Percentiles rank a stretch among this genome's conserved stretches.
These are phyloP conservation scores for Lagopus leucura DNA, from an alignment of 2,113 vertebrate species.

Conservation along the genomic window DNA sequence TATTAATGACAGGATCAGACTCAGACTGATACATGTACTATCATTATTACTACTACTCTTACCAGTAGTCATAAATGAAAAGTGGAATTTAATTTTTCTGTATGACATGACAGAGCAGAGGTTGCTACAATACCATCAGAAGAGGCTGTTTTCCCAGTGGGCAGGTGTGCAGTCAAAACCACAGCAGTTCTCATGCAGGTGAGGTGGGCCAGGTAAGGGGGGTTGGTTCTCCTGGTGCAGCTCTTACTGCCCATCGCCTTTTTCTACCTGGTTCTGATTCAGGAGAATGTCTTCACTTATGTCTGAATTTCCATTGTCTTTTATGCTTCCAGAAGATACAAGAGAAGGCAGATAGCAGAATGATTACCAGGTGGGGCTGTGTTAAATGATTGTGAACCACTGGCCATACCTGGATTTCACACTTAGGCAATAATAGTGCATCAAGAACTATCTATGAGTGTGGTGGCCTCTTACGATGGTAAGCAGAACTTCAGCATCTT, in stretches of 20 bases:
- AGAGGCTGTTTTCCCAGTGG: neutral
- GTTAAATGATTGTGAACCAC: neutral
- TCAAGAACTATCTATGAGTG: neutral
- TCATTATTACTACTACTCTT: neutral
- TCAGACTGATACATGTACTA: neutral
- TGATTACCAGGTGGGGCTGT: neutral
- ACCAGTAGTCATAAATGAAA: neutral
- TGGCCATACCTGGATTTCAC: neutral
- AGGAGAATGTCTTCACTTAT: neutral
- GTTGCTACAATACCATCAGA: neutral
- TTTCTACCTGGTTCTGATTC: neutral
- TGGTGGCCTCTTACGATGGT: neutral
- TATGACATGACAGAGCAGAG: neutral
- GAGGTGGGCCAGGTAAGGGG: neutral
- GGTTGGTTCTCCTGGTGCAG: neutral
- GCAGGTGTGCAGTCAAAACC: neutral
- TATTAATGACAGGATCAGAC: neutral
- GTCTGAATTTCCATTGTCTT: neutral
- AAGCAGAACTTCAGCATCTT: neutral
- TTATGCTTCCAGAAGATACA: neutral
- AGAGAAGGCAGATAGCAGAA: neutral
- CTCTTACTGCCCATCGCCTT: neutral
- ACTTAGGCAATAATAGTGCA: rapidly evolving
- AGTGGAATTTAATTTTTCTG: neutral
- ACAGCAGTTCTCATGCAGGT: neutral